Evolutionary conservation across 2,797 vertebrate genomes (phyloP).

Genomic region (Nannoperca obscura): DNA sequence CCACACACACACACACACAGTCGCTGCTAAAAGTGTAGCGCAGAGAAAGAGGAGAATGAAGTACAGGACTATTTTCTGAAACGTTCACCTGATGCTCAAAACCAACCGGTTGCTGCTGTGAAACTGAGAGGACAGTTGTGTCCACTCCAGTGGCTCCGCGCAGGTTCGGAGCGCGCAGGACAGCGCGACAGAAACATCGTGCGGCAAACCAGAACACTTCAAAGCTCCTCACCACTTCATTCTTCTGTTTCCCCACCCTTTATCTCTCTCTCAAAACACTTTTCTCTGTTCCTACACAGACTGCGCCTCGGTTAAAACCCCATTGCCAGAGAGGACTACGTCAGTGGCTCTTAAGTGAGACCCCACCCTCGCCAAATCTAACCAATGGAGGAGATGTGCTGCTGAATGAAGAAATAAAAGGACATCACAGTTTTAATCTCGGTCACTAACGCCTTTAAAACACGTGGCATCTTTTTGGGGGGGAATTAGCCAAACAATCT

Average conservation of each 20-base stretch:
- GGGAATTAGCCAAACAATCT: constrained; percentile 21
- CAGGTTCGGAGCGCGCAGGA: constrained; percentile 38
- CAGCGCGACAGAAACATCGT: constrained; percentile 31
- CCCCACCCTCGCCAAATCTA: constrained; percentile 82
- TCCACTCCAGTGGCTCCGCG: constrained; percentile 56
- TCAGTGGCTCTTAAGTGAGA: constrained; percentile 75
- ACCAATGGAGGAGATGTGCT: constrained; percentile 74
- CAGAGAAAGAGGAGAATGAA: neutral
- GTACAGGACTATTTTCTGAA: neutral
- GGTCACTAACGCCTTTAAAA: constrained; percentile 9
- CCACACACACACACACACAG: neutral
- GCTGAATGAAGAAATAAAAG: constrained; percentile 46
- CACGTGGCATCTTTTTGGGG: neutral
- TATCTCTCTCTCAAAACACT: constrained; percentile 46
- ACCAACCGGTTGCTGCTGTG: constrained; percentile 47
- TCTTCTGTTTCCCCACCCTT: neutral
- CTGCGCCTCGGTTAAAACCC: constrained; percentile 56
- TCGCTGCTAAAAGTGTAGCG: constrained; percentile 35
- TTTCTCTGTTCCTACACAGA: constrained; percentile 52
- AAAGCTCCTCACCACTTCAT: constrained; percentile 27
- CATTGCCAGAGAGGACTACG: constrained; percentile 51
- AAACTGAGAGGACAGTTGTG: constrained; percentile 48
- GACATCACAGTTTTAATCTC: constrained; percentile 22
- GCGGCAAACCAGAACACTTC: constrained; percentile 18
- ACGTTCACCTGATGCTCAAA: constrained; percentile 62